Conservation (phyloP, 2,113 vertebrate genomes). For the Motacilla tschutschensis region DNA sequence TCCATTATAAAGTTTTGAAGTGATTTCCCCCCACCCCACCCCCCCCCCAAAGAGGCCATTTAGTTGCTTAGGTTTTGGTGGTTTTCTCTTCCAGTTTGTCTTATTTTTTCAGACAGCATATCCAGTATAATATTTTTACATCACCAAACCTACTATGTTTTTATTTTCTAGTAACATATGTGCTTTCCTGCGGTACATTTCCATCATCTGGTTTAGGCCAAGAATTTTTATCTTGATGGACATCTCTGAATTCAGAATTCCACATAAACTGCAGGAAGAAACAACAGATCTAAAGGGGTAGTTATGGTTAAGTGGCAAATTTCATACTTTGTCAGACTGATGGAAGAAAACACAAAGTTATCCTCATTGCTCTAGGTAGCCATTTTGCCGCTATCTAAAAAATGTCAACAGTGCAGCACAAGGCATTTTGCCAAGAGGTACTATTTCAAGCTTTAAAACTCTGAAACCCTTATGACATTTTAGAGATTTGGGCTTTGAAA, state of each 20-base stretch:
- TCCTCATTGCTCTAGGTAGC: slow-evolving; percentile 57
- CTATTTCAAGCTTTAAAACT: slow-evolving; percentile 67
- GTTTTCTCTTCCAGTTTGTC: neutral
- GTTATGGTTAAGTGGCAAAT: slow-evolving; percentile 61
- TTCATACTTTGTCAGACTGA: slow-evolving; percentile 71
- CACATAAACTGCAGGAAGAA: slow-evolving; percentile 49
- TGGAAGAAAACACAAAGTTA: slow-evolving; percentile 69
- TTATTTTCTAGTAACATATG: neutral
- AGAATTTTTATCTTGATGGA: slow-evolving; percentile 13
- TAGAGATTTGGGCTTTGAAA: slow-evolving; percentile 36
- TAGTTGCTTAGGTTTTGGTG: neutral
- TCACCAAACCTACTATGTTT: neutral
- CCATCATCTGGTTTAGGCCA: neutral
- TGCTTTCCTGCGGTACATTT: neutral
- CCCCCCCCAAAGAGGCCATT: neutral
- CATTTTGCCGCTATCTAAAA: slow-evolving; percentile 59
- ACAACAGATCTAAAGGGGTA: slow-evolving; percentile 54
- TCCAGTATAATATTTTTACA: neutral
- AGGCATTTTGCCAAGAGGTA: slow-evolving; percentile 26
- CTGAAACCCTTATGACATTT: slow-evolving; percentile 28
- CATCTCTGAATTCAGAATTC: slow-evolving; percentile 44
- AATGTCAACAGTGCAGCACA: slow-evolving; percentile 41
- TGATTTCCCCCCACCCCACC: too few species aligned
- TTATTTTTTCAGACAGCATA: neutral
- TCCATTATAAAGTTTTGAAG: neutral